Conservation (phyloP, 2,113 vertebrate genomes). For the Mugil cephalus region DNA sequence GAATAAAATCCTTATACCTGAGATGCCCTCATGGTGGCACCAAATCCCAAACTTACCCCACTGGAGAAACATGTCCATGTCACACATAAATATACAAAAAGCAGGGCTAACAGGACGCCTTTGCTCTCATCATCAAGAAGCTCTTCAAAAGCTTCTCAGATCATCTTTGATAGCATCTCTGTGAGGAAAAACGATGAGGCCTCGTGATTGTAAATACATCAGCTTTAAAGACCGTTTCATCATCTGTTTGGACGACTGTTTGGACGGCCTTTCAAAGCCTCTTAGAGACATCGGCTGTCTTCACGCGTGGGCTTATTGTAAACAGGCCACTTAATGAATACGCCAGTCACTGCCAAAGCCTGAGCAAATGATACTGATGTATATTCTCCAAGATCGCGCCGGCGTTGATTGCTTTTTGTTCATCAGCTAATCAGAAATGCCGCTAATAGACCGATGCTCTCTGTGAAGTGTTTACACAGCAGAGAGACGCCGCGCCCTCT, state of each 20-base stretch:
- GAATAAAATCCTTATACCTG: slow-evolving; percentile 1
- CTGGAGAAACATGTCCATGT: background rate
- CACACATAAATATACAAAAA: slow-evolving; percentile 5
- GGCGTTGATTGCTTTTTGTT: slow-evolving; percentile 31
- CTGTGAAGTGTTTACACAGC: slow-evolving; percentile 37
- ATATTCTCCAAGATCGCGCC: slow-evolving; percentile 11
- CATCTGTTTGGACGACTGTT: slow-evolving; percentile 34
- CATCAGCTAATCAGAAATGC: slow-evolving; percentile 38
- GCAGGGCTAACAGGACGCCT: background rate
- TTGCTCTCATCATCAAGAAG: background rate
- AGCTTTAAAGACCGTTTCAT: slow-evolving; percentile 26
- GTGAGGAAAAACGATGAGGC: slow-evolving; percentile 15
- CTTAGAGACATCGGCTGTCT: slow-evolving; percentile 32
- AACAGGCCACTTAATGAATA: slow-evolving; percentile 43
- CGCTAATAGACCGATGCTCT: slow-evolving; percentile 30
- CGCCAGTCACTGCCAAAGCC: slow-evolving; percentile 15
- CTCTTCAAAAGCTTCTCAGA: too few species aligned
- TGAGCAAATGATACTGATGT: slow-evolving; percentile 17
- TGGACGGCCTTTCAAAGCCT: slow-evolving; percentile 5
- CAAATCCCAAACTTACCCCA: slow-evolving; percentile 45
- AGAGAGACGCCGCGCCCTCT: slow-evolving; percentile 23
- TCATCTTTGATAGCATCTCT: background rate
- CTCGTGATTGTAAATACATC: slow-evolving; percentile 34
- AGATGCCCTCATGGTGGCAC: slow-evolving; percentile 56
- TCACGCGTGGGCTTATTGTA: slow-evolving; percentile 43